Evolutionary conservation across 1,140 invertebrate species (phyloP).

Genomic region (Paracyclopina nana): DNA sequence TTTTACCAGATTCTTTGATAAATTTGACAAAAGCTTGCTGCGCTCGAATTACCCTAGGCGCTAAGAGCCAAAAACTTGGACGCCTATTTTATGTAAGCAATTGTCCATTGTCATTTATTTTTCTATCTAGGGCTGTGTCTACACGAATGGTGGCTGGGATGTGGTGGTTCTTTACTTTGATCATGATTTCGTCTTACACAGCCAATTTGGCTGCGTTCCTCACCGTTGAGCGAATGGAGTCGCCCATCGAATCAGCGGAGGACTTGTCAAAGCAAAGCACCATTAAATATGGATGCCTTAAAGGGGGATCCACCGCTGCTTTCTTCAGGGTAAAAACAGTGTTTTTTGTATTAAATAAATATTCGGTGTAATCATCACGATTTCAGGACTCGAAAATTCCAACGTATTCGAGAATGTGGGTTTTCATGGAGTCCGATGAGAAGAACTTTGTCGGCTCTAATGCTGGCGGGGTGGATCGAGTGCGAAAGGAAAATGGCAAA

Average conservation of each 20-base stretch:
- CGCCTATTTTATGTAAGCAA: too few relatives aligned
- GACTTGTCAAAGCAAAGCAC: constrained; percentile 37
- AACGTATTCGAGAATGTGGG: constrained; percentile 34
- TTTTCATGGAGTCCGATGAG: constrained; percentile 26
- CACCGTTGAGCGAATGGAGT: constrained; percentile 38
- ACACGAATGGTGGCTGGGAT: constrained; percentile 31
- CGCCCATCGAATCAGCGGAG: constrained; percentile 38
- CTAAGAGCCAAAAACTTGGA: too few relatives aligned
- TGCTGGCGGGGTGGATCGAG: constrained; percentile 30
- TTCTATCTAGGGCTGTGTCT: constrained; percentile 30
- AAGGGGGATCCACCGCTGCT: constrained; percentile 31
- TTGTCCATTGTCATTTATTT: too few relatives aligned
- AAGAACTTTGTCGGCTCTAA: constrained; percentile 27
- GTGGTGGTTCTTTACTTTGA: constrained; percentile 42
- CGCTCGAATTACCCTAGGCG: too few relatives aligned
- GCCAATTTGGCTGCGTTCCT: constrained; percentile 43
- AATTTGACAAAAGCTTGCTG: too few relatives aligned
- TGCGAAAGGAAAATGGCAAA: constrained; percentile 25
- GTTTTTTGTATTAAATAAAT: not conserved
- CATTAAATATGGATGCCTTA: constrained; percentile 36
- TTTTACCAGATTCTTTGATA: not conserved
- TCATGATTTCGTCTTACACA: constrained; percentile 42
- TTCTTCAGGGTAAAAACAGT: constrained; percentile 30
- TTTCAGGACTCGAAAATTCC: constrained; percentile 30
- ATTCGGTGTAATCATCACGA: not conserved